Base-by-base conservation (phyloP, 37 sponge, comb jelly and placozoan species). In the Ianthella basta region DNA sequence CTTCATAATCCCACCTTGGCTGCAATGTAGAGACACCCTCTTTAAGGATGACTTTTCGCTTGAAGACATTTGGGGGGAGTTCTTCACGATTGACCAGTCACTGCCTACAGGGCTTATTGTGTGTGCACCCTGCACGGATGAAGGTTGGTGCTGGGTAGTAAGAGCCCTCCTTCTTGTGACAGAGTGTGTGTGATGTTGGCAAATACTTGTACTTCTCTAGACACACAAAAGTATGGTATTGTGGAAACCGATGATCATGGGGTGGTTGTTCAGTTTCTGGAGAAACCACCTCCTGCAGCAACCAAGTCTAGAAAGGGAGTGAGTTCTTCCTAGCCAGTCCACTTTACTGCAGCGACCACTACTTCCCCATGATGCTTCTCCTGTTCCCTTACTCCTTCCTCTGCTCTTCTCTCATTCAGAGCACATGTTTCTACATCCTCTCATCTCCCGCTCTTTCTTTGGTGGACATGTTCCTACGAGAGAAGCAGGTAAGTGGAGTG, bases 11-110 rank as follows among this genome's bases (percentile, higher is more conserved):
- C n/a, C n/a, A n/a, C n/a, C n/a, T n/a, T n/a, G n/a, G n/a, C n/a
- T n/a, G n/a, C n/a, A n/a, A n/a, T n/a, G n/a, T 72, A 92, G 93
- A 33, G 94, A 94, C 77, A 91, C 91, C 19, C 84, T 94, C 37
- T 94, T 94, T 60, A 81, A 55, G 65, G 91, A 91, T 25, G 94
- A 86, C 32, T 94, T 94, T 82, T 68, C 27, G 30, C 81, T 94
- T 32, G 13, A 39, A 70, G 66, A 25, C 41, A 10, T 82, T 63
- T 40, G 72, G 64, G 0, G 27, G 69, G 10, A 33, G 86, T 50
- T 21, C 19, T 91, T 88, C 79, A n/a, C 20, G 0, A 15, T 20
- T 8, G 36, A 44, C 6, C 54, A 54, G 13, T 36, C 40, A 4
- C 56, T 8, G 4, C 24, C 68, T n/a, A 24, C 35, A 20, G 87